These are phyloP conservation scores for Craterocephalus amniculus DNA, from an alignment of 2,797 vertebrate species.

Conservation along the genomic window DNA sequence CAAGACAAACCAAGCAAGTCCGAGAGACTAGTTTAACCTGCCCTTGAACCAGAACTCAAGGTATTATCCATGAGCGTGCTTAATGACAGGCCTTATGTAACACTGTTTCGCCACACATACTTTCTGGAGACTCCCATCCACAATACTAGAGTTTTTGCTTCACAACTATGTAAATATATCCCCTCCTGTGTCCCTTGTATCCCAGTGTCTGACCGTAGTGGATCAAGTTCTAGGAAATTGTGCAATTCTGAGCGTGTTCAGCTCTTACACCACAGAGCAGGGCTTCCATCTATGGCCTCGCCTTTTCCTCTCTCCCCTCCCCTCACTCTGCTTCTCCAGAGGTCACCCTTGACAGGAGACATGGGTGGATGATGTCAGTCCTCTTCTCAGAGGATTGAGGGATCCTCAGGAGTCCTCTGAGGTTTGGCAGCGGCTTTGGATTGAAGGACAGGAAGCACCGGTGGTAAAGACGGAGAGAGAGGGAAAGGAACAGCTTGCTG, in stretches of 20 bases:
- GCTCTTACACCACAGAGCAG: slow-evolving; percentile 37
- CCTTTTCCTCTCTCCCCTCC: slow-evolving; percentile 43
- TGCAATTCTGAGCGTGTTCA: slow-evolving; percentile 50
- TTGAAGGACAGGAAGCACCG: slow-evolving; percentile 36
- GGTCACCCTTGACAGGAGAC: slow-evolving; percentile 75
- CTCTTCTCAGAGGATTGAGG: slow-evolving; percentile 36
- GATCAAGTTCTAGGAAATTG: slow-evolving; percentile 64
- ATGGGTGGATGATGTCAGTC: slow-evolving; percentile 68
- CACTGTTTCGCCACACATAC: slow-evolving; percentile 24
- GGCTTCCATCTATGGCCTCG: slow-evolving; percentile 36
- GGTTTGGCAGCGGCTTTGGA: slow-evolving; percentile 43
- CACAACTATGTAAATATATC: slow-evolving; percentile 50
- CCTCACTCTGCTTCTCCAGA: slow-evolving; percentile 32
- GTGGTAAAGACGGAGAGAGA: slow-evolving; percentile 45
- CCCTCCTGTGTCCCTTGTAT: slow-evolving; percentile 21
- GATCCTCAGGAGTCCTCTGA: slow-evolving; percentile 31
- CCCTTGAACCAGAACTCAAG: slow-evolving; percentile 51
- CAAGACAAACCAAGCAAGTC: slow-evolving; percentile 32
- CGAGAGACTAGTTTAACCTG: slow-evolving; percentile 62
- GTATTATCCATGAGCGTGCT: slow-evolving; percentile 30
- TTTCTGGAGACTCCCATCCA: slow-evolving; percentile 12
- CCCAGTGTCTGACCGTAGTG: slow-evolving; percentile 42
- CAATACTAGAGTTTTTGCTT: slow-evolving; percentile 33
- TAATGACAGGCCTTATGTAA: slow-evolving; percentile 31
- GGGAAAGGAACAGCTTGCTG: slow-evolving; percentile 48